These are phyloP conservation scores for Scolopax rusticola DNA, from an alignment of 2,797 vertebrate genomes.

Conservation along the genomic window DNA sequence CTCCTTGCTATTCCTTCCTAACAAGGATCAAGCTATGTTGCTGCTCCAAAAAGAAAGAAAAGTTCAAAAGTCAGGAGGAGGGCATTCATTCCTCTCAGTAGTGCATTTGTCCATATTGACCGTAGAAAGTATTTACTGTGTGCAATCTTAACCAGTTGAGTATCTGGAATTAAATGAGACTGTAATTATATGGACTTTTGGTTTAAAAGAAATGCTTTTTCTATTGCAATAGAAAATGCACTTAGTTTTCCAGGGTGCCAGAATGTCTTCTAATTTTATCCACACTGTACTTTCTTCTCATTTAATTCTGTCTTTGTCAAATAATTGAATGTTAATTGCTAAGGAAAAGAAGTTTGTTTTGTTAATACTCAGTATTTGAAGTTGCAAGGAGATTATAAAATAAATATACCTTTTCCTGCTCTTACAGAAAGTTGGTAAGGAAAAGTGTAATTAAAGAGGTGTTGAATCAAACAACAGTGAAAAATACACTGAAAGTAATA, in stretches of 20 bases:
- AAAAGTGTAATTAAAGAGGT: neutral
- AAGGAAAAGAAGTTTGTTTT: constrained; percentile 9
- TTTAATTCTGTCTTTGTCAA: constrained; percentile 41
- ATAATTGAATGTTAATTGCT: constrained; percentile 9
- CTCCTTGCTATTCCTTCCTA: neutral
- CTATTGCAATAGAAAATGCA: neutral
- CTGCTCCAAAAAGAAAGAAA: neutral
- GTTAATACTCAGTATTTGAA: constrained; percentile 5
- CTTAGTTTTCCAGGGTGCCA: neutral
- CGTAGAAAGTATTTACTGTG: neutral
- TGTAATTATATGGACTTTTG: neutral
- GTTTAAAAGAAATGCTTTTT: neutral
- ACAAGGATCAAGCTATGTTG: neutral
- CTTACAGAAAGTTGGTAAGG: neutral
- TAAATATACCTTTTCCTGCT: neutral
- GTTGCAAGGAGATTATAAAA: neutral
- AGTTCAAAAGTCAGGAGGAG: too few species aligned
- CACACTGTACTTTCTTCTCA: neutral
- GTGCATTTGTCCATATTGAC: neutral
- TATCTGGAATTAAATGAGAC: neutral
- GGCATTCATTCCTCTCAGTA: neutral
- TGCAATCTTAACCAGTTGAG: neutral
- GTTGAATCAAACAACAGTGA: neutral
- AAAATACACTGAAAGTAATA: neutral
- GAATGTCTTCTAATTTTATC: neutral